phyloP scores from a whole-genome alignment of 2,113 vertebrate species.

The Psittacus erithacus region DNA sequence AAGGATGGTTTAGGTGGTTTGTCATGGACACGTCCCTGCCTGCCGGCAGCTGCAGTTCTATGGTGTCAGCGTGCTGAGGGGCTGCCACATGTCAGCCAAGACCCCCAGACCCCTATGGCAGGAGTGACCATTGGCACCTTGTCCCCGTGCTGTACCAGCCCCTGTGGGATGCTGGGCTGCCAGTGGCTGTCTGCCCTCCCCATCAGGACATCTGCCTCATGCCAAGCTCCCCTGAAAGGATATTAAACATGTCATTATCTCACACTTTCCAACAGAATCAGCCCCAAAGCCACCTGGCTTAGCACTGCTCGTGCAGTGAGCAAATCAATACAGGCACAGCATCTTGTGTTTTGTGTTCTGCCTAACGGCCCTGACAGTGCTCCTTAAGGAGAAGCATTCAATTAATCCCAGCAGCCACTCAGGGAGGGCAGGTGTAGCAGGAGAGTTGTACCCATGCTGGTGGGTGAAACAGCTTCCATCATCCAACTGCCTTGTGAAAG shows the following conservation, averaged over 20 bases:
- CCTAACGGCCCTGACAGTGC: neutral
- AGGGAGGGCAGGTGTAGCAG: neutral
- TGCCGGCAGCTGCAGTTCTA: neutral
- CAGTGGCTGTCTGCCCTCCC: neutral
- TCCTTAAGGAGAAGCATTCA: neutral
- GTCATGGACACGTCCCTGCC: neutral
- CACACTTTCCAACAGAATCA: neutral
- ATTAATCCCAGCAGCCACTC: neutral
- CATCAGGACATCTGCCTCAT: neutral
- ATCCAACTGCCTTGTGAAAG: neutral
- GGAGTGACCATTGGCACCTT: accelerated
- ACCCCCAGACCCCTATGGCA: accelerated
- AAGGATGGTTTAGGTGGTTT: neutral
- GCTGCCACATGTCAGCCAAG: neutral
- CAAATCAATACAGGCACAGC: neutral
- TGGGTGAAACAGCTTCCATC: neutral
- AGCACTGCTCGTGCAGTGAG: neutral
- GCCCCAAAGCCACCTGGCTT: neutral
- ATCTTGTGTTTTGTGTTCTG: neutral
- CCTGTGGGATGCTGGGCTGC: neutral
- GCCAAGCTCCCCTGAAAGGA: neutral
- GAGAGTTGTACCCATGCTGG: neutral
- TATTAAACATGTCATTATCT: neutral
- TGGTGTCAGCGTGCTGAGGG: neutral
- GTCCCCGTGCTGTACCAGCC: neutral